phyloP scores from a whole-genome alignment of 2,888 invertebrate species.

The Pollenia griseotomentosa region DNA sequence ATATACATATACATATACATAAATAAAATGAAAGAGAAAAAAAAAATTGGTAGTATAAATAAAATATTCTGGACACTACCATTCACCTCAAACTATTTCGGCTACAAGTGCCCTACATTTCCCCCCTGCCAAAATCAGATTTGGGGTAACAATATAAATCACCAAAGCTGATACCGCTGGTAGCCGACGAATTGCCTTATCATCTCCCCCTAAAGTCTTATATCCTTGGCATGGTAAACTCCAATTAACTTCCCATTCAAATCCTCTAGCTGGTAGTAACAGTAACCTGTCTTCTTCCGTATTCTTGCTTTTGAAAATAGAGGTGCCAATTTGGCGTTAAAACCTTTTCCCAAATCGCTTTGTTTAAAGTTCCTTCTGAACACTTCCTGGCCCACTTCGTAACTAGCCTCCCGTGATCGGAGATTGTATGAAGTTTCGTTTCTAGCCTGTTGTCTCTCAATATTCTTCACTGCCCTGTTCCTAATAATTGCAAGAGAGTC shows the following conservation, averaged over 20 bases:
- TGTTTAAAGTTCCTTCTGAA: not conserved
- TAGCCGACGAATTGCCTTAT: not conserved
- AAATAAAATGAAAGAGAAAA: too few species aligned
- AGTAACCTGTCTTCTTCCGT: slow-evolving; percentile 14
- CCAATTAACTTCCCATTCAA: not conserved
- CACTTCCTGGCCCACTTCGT: slow-evolving; percentile 10
- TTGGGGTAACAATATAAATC: not conserved
- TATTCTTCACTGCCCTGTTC: slow-evolving; percentile 2
- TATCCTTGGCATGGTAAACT: slow-evolving; percentile 5
- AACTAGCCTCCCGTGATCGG: slow-evolving; percentile 6
- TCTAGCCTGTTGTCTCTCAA: not conserved
- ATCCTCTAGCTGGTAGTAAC: slow-evolving; percentile 36
- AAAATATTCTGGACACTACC: too few species aligned
- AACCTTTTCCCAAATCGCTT: not conserved
- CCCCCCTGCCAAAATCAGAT: slow-evolving; percentile 25
- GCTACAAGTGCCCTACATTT: slow-evolving; percentile 23
- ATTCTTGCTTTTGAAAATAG: slow-evolving; percentile 17
- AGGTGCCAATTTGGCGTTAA: slow-evolving; percentile 32
- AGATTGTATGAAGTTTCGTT: slow-evolving; percentile 41
- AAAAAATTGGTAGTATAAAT: too few species aligned
- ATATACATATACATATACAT: too few species aligned
- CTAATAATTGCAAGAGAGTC: slow-evolving; percentile 1
- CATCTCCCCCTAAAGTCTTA: not conserved
- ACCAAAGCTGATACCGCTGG: slow-evolving; percentile 26
- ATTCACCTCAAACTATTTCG: too few species aligned